A percentile compares a stretch with the other conserved stretches of the same genome.
Evolutionary conservation across 1,140 invertebrate genomes (phyloP).

Genomic region (Branchinecta lynchi): DNA sequence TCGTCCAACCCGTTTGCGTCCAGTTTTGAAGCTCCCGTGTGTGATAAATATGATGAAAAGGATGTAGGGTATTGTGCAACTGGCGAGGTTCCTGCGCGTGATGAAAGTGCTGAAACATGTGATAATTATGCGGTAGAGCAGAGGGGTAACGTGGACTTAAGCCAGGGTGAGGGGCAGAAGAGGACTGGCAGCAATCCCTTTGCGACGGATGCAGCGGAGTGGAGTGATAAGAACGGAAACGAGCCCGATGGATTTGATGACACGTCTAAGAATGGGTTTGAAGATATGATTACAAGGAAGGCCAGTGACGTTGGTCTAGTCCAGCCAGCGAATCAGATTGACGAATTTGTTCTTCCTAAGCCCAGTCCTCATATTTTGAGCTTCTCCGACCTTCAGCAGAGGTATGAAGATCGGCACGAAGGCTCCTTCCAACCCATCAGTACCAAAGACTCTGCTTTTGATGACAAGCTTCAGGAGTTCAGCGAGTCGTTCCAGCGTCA

Average conservation of each 20-base stretch:
- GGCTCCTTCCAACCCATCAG: not conserved
- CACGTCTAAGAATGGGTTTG: too few relatives aligned
- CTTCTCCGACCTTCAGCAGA: conserved; percentile 5
- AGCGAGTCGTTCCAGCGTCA: not conserved
- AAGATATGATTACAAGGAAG: not conserved
- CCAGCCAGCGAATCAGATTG: not conserved
- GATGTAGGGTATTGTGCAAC: not conserved
- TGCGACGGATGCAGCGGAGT: not conserved
- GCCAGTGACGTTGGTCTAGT: not conserved
- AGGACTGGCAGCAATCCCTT: not conserved
- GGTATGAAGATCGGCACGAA: conserved; percentile 3
- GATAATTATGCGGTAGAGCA: not conserved
- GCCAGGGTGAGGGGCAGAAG: not conserved
- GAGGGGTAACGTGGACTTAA: not conserved
- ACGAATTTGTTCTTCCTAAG: not conserved
- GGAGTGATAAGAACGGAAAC: too few relatives aligned
- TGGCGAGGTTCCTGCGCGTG: not conserved
- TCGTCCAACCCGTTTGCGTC: not conserved
- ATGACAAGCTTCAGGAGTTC: not conserved
- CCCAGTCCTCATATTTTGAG: not conserved
- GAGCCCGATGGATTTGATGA: too few relatives aligned
- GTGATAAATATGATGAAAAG: too few relatives aligned
- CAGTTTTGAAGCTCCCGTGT: too few relatives aligned
- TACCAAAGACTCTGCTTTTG: not conserved
- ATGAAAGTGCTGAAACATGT: not conserved